These are phyloP conservation scores for Okamejei kenojei DNA, from an alignment of 2,797 vertebrate species.

Conservation along the genomic window DNA sequence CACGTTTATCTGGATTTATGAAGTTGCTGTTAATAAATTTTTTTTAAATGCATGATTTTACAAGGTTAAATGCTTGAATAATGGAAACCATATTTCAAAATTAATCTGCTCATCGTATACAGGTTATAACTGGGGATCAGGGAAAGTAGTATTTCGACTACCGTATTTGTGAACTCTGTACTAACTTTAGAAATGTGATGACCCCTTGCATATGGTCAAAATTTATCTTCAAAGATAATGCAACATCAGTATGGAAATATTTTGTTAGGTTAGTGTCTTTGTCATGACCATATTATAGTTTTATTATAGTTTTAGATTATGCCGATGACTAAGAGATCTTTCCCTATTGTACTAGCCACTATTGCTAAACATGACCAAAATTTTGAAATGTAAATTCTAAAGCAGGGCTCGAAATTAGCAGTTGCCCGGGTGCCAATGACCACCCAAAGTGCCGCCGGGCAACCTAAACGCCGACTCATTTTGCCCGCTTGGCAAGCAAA, in stretches of 20 bases:
- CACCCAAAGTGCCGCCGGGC: too few relatives aligned
- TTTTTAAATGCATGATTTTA: neutral
- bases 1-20: neutral
- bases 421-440: too few relatives aligned
- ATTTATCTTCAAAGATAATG: neutral
- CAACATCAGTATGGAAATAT: neutral
- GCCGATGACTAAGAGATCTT: neutral
- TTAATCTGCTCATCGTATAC: neutral
- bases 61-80: too few relatives aligned
- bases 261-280: neutral
- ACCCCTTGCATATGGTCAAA: neutral
- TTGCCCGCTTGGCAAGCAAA: too few relatives aligned
- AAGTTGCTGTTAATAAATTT: neutral
- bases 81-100: neutral
- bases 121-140: neutral
- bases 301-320: neutral
- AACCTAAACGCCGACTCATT: too few relatives aligned
- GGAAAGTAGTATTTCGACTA: neutral
- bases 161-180: neutral
- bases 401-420: too few relatives aligned
- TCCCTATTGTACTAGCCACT: neutral
- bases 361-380: neutral
- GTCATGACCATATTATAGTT: too few relatives aligned
- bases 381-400: neutral
- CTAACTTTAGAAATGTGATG: neutral